Evolutionary conservation across 2,113 vertebrate genomes (phyloP).

Genomic region (Osmerus mordax): DNA sequence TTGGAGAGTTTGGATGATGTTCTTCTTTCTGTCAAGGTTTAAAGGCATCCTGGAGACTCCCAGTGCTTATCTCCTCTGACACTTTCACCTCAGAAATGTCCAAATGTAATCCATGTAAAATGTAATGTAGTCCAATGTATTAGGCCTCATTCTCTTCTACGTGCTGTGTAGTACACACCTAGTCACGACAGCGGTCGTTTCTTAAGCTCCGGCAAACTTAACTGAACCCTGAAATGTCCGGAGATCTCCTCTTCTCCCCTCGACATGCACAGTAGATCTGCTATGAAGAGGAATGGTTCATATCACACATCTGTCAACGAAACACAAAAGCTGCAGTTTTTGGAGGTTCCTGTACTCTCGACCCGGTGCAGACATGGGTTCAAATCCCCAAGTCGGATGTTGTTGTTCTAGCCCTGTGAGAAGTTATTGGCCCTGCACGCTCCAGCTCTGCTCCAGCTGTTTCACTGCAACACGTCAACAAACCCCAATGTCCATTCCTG

Average conservation of each 20-base stretch:
- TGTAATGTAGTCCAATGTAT: neutral
- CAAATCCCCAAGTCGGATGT: slow-evolving; percentile 36
- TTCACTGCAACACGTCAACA: slow-evolving; percentile 29
- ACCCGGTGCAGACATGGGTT: slow-evolving; percentile 27
- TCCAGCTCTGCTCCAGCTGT: slow-evolving; percentile 46
- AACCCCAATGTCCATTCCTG: neutral
- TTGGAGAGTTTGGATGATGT: slow-evolving; percentile 45
- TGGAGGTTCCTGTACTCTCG: slow-evolving; percentile 24
- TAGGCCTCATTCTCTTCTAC: slow-evolving; percentile 18
- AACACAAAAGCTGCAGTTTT: neutral
- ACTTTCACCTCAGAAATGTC: slow-evolving; percentile 18
- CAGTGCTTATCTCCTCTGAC: slow-evolving; percentile 7
- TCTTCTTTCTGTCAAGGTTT: slow-evolving; percentile 35
- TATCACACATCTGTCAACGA: neutral
- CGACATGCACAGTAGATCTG: neutral
- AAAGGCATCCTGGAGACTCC: slow-evolving; percentile 24
- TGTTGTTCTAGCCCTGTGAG: slow-evolving; percentile 37
- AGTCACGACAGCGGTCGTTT: neutral
- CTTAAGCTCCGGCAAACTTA: slow-evolving; percentile 3
- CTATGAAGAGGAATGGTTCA: neutral
- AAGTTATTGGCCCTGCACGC: slow-evolving; percentile 41
- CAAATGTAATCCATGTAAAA: neutral
- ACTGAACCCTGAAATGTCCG: neutral
- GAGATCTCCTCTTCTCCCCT: neutral
- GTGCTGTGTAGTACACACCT: neutral